Base-by-base conservation (phyloP, 2,888 invertebrate species). In the Dysmachus trigonus region DNA sequence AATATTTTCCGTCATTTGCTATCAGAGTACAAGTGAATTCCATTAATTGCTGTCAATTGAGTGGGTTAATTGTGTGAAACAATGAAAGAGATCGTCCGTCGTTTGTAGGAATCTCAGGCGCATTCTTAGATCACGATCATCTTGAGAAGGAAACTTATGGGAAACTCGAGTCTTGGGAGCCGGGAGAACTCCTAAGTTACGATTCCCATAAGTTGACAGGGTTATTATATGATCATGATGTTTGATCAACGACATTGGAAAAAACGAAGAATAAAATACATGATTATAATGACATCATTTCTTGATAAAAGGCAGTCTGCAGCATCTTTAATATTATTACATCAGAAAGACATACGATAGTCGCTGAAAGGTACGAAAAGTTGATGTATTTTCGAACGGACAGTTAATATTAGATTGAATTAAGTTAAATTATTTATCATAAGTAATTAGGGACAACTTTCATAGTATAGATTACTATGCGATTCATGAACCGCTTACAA, bases 1-100 rank as follows among this genome's bases (percentile, higher is more conserved):
- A 62, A 82, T 82, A 62, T 62, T 53, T 82, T 62, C 82, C 71
- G 62, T 82, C 35, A 82, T 62, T 82, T 71, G 71, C 35, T 30
- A 62, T 33, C 38, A 22, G 33, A 22, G 71, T 18, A 27, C 82
- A 88, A 87, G 87, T 87, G 88, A 82, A 88, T 87, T 88, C 86
- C 84, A 87, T 88, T 88, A 88, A 88, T 88, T 88, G 89, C 88
- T 88, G 89, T 88, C 89, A 89, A 88, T 89, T 89, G 88, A 88
- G 87, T 74, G 88, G 88, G 89, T 89, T 88, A 89, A 89, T 89
- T 89, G 89, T 85, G 88, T 87, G 87, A 88, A 88, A 88, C 87
- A 88, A 85, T 86, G 87, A 81, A 47, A 84, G 30, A 82, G 86
- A 86, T 38, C 47, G 27, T 77, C 47, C 79, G 74, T 53, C 51